These are phyloP conservation scores for Agyllia agylla DNA, from an alignment of 2,888 invertebrate species.

Conservation along the genomic window DNA sequence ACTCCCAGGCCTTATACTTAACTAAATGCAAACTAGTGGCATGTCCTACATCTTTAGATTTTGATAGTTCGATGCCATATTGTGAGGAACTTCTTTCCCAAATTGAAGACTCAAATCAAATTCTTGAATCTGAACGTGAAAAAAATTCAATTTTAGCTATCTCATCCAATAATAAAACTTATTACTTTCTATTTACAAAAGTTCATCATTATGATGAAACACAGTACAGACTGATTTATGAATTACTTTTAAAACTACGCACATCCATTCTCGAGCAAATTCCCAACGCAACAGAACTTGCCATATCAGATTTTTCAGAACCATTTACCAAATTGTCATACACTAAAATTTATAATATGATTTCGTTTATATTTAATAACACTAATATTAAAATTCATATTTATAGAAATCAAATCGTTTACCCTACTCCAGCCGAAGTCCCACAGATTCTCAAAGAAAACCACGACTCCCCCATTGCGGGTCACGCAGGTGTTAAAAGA, in stretches of 20 bases:
- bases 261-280: neutral
- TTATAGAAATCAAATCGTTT: neutral
- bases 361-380: neutral
- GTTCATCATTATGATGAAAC: neutral
- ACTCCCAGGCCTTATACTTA: too few relatives aligned
- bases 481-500: neutral
- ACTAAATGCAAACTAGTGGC: too few relatives aligned
- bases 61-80: too few relatives aligned
- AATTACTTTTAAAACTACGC: neutral
- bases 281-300: neutral
- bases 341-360: neutral
- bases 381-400: neutral
- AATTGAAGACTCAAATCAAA: too few relatives aligned
- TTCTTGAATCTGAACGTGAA: too few relatives aligned
- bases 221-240: neutral
- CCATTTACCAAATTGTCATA: neutral
- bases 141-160: too few relatives aligned
- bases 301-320: neutral
- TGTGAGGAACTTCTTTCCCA: too few relatives aligned
- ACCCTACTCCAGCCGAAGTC: neutral
- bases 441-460: neutral
- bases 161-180: neutral
- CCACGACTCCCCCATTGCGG: neutral
- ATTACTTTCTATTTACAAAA: neutral
- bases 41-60: too few relatives aligned